Conservation (phyloP, 37 sponge, comb jelly and placozoan genomes). For the Mnemiopsis leidyi region DNA sequence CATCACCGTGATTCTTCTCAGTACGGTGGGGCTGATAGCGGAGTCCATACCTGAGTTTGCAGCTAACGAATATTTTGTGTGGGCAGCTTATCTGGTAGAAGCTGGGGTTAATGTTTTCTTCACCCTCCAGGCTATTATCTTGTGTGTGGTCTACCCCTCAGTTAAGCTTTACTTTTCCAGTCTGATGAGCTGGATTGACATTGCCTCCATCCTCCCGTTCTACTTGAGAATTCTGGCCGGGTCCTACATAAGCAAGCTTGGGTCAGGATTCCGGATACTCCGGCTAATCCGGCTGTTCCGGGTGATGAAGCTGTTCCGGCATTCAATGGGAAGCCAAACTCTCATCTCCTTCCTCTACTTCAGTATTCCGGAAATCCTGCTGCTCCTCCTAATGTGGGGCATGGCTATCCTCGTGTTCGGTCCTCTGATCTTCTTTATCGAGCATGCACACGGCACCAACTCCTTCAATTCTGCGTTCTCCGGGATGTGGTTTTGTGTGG, state of each 20-base stretch:
- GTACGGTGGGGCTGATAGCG: background rate
- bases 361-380: background rate
- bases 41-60: background rate
- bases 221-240: background rate
- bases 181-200: background rate
- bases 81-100: background rate
- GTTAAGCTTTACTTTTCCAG: background rate
- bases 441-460: background rate
- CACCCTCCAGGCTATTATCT: background rate
- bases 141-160: background rate
- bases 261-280: background rate
- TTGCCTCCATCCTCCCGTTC: background rate
- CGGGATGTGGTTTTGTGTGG: slow-evolving; percentile 21
- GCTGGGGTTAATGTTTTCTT: background rate
- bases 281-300: background rate
- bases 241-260: background rate
- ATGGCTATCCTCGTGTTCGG: background rate
- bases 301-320: slow-evolving; percentile 2
- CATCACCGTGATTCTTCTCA: background rate
- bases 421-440: background rate
- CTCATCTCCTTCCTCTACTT: background rate
- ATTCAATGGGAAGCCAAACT: background rate
- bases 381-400: background rate
- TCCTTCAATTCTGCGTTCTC: background rate
- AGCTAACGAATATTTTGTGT: background rate